A percentile compares a stretch with the other conserved stretches of the same genome.
phyloP scores from a whole-genome alignment of 2,888 invertebrate species.

The Athalia rosae region DNA sequence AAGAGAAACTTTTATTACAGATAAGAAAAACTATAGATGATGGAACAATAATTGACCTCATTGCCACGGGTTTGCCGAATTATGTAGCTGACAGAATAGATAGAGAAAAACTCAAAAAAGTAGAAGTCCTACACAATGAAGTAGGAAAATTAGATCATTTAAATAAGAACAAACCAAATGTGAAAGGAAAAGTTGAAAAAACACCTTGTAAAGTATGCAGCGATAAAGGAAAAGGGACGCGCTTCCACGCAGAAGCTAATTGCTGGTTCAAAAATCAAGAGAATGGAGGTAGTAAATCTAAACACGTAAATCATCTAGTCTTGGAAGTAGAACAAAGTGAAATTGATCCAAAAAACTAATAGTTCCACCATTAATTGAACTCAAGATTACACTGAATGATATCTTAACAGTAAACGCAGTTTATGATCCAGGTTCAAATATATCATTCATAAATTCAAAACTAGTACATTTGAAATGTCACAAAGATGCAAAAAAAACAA shows the following conservation, averaged over 20 bases:
- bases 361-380: slow-evolving; percentile 55
- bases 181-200: slow-evolving; percentile 40
- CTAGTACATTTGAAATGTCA: slow-evolving; percentile 51
- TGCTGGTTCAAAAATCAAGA: slow-evolving; percentile 54
- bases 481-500: slow-evolving; percentile 38
- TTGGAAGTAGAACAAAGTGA: slow-evolving; percentile 55
- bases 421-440: slow-evolving; percentile 54
- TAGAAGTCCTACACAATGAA: slow-evolving; percentile 61
- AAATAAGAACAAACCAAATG: slow-evolving; percentile 43
- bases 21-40: slow-evolving; percentile 54
- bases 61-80: slow-evolving; percentile 61
- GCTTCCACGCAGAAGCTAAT: slow-evolving; percentile 51
- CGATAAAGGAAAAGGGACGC: slow-evolving; percentile 50
- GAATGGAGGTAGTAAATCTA: slow-evolving; percentile 48
- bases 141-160: slow-evolving; percentile 61
- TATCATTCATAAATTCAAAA: slow-evolving; percentile 53
- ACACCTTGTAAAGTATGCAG: slow-evolving; percentile 45
- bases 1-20: slow-evolving; percentile 56
- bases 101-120: slow-evolving; percentile 58
- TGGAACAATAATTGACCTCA: slow-evolving; percentile 58
- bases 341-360: slow-evolving; percentile 57
- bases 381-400: slow-evolving; percentile 49
- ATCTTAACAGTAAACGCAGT: slow-evolving; percentile 47
- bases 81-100: slow-evolving; percentile 60
- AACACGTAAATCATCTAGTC: slow-evolving; percentile 54